Base-by-base conservation (phyloP, 2,113 vertebrate species). In the Plectropomus leopardus region DNA sequence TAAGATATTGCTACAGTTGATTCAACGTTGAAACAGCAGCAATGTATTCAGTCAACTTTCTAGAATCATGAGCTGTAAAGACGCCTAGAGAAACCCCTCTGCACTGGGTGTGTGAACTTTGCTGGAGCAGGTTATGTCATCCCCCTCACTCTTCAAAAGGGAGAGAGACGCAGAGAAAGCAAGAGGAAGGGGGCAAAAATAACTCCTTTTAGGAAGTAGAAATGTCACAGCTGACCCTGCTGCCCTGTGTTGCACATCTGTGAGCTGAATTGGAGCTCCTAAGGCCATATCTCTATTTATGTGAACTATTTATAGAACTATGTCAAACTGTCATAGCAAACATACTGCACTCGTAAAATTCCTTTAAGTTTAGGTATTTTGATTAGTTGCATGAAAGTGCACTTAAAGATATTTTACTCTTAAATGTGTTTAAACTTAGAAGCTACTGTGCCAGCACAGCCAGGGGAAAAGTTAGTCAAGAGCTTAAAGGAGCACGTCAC, bases 141-240 rank as follows among this genome's bases (percentile, higher is more conserved):
- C 32, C 40, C 16, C 24, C 28, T 78, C 23, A 44, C 32, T 76
- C 60, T 59, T 78, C 77, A 80, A 69, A 65, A n/a, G n/a, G n/a
- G 64, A 44, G 44, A 70, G 15, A 40, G 55, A 76, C 11, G 54
- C 15, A 59, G 47, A 44, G 32, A 26, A 54, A 67, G 69, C 5
- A 71, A 68, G 71, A 69, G 57, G 50, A 55, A 7, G 50, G 34
- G 51, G 32, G 15, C 15, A 42, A 57, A 79, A 77, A 72, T 42
- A 64, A 53, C 51, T 42, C 19, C 5, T 68, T 63, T 69, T 36
- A 53, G 15, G 24, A 59, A 64, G 40, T 50, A 51, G 36, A 80
- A 87, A 77, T 82, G 51, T 47, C 69, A 76, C 80, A 66, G 50
- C 48, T 57, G 69, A 85, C 44, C 47, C 58, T 47, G 72, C 36